These are phyloP conservation scores for Formica selysi DNA, from an alignment of 1,140 invertebrate genomes.

Conservation along the genomic window DNA sequence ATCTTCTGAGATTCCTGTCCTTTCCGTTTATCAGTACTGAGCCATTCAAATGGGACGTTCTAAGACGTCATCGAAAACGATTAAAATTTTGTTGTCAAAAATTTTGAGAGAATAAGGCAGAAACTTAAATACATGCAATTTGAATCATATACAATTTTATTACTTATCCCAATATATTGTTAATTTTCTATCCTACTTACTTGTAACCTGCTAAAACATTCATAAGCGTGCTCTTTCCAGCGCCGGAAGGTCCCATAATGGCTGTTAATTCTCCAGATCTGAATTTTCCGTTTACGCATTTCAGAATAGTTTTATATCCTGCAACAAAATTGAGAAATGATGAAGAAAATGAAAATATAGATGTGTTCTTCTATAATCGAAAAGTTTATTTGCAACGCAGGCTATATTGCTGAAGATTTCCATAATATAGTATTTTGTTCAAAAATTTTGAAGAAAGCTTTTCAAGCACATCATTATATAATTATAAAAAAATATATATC, in stretches of 20 bases:
- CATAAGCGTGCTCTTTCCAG: constrained; percentile 97
- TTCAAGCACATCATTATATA: background rate
- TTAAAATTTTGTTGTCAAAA: background rate
- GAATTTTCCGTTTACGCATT: constrained; percentile 94
- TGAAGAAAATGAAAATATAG: background rate
- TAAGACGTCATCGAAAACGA: constrained; percentile 80
- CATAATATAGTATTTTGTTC: background rate
- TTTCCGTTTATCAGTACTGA: constrained; percentile 94
- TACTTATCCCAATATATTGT: background rate
- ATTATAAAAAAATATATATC: constrained; percentile 5
- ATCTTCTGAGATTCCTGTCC: constrained; percentile 93
- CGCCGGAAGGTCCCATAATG: constrained; percentile 97
- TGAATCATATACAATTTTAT: background rate
- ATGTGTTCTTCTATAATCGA: background rate
- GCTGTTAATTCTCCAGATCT: constrained; percentile 93
- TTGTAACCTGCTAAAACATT: constrained; percentile 96
- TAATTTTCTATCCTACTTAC: constrained; percentile 87
- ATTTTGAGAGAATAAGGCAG: too few relatives aligned
- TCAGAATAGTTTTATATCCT: constrained; percentile 92
- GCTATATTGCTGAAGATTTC: background rate
- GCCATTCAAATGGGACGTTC: constrained; percentile 91
- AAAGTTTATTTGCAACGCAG: background rate
- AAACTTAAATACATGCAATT: too few relatives aligned
- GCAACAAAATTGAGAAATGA: constrained; percentile 72
- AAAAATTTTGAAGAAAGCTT: background rate